These are phyloP conservation scores for Tenebrosternarchus preto DNA, from an alignment of 2,113 vertebrate species.

Conservation along the genomic window DNA sequence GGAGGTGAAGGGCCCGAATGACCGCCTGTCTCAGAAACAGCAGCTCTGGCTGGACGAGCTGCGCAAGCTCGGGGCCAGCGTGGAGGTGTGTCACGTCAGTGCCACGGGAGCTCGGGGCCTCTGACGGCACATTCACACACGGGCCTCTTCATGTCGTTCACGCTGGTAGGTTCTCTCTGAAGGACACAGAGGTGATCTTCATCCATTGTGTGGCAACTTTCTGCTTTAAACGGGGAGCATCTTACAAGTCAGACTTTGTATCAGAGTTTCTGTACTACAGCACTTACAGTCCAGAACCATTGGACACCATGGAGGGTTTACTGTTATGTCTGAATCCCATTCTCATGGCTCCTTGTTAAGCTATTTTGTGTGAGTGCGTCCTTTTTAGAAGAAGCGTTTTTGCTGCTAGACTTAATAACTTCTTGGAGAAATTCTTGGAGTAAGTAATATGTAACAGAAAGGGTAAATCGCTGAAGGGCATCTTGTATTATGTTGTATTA, in stretches of 20 bases:
- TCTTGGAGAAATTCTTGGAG: not conserved
- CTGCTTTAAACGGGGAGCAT: not conserved
- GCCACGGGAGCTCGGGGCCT: conserved; percentile 79
- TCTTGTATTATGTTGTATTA: not conserved
- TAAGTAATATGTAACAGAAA: too few species aligned
- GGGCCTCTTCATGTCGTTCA: not conserved
- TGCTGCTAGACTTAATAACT: not conserved
- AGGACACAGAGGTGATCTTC: not conserved
- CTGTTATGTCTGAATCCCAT: not conserved
- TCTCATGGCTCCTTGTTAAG: not conserved
- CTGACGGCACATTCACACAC: conserved; percentile 44
- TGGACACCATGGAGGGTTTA: not conserved
- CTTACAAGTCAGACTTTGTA: not conserved
- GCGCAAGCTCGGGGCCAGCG: conserved; percentile 81
- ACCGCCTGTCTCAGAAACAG: conserved; percentile 92
- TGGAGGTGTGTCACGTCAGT: conserved; percentile 92
- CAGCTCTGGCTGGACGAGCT: conserved; percentile 92
- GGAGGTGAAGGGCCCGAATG: conserved; percentile 94
- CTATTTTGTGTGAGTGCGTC: not conserved
- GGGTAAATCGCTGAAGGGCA: not conserved
- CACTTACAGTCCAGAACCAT: not conserved
- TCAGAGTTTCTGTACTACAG: not conserved
- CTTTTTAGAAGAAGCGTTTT: not conserved
- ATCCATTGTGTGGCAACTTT: not conserved
- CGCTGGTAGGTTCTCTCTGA: conserved; percentile 1